Evolutionary conservation across 2,888 invertebrate species (phyloP).

Genomic region (Prosopocoilus inquinatus): DNA sequence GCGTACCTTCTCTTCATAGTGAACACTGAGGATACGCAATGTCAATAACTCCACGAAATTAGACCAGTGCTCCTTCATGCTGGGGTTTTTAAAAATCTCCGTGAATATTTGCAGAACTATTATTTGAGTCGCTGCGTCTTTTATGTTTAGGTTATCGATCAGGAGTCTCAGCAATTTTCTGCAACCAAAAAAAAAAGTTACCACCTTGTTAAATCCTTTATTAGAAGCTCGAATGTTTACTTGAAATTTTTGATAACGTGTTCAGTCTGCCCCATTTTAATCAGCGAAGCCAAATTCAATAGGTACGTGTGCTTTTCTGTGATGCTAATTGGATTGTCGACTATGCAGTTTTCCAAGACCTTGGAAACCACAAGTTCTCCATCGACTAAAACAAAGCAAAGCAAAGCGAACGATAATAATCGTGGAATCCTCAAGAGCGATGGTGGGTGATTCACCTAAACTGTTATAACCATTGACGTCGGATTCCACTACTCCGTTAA

Average conservation of each 20-base stretch:
- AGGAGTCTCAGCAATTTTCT: slow-evolving; percentile 74
- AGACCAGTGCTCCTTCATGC: slow-evolving; percentile 76
- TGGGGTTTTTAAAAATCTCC: slow-evolving; percentile 78
- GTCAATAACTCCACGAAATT: slow-evolving; percentile 90
- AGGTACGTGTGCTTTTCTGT: slow-evolving; percentile 48
- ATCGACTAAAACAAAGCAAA: slow-evolving; percentile 34
- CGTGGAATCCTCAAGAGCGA: neutral
- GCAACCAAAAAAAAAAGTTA: slow-evolving; percentile 21
- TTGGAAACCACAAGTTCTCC: slow-evolving; percentile 53
- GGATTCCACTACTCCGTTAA: slow-evolving; percentile 43
- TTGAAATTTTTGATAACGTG: slow-evolving; percentile 55
- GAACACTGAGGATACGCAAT: slow-evolving; percentile 84
- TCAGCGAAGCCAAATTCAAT: slow-evolving; percentile 50
- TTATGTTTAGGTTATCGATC: slow-evolving; percentile 67
- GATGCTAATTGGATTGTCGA: slow-evolving; percentile 41
- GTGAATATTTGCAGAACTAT: slow-evolving; percentile 78
- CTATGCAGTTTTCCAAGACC: slow-evolving; percentile 43
- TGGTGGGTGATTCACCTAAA: slow-evolving; percentile 37
- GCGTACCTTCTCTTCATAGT: slow-evolving; percentile 70
- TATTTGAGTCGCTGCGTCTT: slow-evolving; percentile 66
- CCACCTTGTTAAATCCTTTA: no score
- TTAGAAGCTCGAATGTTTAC: slow-evolving; percentile 32
- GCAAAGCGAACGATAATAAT: neutral
- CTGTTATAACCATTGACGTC: slow-evolving; percentile 45
- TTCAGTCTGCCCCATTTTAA: slow-evolving; percentile 54